phyloP scores from a whole-genome alignment of 1,140 invertebrate species.

The Caenorhabditis brenneri region DNA sequence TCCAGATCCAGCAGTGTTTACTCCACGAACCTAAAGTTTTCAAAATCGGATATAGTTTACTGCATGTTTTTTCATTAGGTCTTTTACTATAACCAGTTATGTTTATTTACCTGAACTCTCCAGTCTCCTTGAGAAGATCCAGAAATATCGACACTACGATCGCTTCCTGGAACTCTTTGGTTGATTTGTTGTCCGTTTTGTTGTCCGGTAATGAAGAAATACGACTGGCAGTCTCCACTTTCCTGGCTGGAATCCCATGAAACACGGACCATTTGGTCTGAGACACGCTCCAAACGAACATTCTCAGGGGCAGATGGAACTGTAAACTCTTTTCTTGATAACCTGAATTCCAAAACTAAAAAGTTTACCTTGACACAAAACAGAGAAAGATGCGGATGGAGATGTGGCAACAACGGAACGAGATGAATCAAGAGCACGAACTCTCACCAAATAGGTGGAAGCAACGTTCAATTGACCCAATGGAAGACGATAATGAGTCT shows the following conservation, averaged over 20 bases:
- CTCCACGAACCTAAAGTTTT: conserved; percentile 42
- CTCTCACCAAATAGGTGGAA: conserved; percentile 54
- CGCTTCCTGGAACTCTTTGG: conserved; percentile 49
- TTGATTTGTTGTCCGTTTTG: conserved; percentile 53
- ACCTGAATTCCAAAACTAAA: background rate
- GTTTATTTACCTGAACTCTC: conserved; percentile 47
- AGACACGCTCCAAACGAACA: conserved; percentile 54
- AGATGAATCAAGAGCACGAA: conserved; percentile 53
- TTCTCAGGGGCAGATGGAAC: conserved; percentile 55
- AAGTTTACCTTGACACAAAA: conserved; percentile 55
- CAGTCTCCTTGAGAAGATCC: conserved; percentile 51
- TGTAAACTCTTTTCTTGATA: conserved; percentile 27
- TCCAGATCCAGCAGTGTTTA: conserved; percentile 50
- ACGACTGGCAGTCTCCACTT: conserved; percentile 53
- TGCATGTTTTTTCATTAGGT: no score
- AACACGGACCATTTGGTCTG: conserved; percentile 45
- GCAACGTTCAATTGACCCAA: conserved; percentile 47
- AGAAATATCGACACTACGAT: conserved; percentile 48
- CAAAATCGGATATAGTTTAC: background rate
- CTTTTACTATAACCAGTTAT: no score
- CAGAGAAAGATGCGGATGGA: conserved; percentile 49
- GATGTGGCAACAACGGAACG: conserved; percentile 49
- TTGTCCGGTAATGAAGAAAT: conserved; percentile 56
- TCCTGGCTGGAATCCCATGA: conserved; percentile 50
- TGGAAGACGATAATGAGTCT: conserved; percentile 55